Conservation (phyloP, 2,113 vertebrate species). For the Camelus bactrianus region DNA sequence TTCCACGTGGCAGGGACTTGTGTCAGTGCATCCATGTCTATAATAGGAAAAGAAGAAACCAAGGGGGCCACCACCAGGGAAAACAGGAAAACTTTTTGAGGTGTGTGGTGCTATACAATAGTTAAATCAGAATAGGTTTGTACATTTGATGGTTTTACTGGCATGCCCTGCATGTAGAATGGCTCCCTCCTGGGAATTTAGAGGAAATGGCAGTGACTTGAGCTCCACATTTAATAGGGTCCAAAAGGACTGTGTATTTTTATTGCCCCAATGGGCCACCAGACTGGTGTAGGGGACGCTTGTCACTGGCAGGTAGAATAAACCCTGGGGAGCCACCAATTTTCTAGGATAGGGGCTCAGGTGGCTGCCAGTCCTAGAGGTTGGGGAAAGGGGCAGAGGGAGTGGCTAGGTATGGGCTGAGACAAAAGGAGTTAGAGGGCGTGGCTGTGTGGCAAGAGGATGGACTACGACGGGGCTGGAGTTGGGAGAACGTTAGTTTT, state of each 20-base stretch:
- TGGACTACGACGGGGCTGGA: background rate
- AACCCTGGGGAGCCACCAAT: too few species aligned
- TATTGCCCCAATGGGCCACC: background rate
- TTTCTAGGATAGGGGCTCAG: background rate
- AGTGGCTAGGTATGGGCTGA: background rate
- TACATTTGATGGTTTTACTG: background rate
- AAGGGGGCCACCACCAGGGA: too few species aligned
- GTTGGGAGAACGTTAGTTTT: background rate
- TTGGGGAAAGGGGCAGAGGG: too few species aligned
- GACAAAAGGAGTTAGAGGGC: too few species aligned
- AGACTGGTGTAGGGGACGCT: background rate
- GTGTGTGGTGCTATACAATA: too few species aligned
- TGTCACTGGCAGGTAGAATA: background rate
- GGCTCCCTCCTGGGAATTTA: background rate
- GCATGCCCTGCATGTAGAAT: background rate
- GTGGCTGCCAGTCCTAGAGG: background rate
- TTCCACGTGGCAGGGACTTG: too few species aligned
- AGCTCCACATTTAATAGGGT: background rate
- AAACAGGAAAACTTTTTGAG: background rate
- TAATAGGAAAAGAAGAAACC: background rate
- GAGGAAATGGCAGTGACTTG: background rate
- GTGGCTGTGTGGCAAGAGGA: background rate
- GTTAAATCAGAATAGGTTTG: background rate
- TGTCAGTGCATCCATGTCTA: too few species aligned
- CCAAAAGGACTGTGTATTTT: background rate